Conservation (phyloP, 2,113 vertebrate genomes). For the Laticauda colubrina region DNA sequence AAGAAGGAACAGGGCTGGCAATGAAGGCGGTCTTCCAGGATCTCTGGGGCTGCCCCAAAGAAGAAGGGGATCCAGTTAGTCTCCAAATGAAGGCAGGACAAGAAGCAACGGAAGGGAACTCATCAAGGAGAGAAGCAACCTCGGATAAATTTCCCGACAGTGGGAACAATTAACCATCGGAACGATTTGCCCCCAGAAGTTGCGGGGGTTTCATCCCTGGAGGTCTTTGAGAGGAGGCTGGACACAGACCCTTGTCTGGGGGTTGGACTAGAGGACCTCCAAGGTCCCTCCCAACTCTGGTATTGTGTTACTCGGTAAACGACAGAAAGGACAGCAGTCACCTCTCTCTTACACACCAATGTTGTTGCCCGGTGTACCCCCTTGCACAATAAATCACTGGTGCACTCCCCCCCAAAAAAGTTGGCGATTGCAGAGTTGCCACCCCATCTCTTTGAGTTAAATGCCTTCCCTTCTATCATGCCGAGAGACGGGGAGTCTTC, state of each 20-base stretch:
- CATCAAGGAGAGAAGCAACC: background rate
- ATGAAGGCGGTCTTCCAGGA: accelerated
- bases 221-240: background rate
- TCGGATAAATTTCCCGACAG: background rate
- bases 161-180: background rate
- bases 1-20: accelerated
- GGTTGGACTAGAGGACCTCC: background rate
- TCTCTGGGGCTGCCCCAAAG: background rate
- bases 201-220: no score
- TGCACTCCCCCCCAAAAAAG: no score
- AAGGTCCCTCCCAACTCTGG: background rate
- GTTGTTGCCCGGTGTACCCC: background rate
- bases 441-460: background rate
- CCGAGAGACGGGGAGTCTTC: background rate
- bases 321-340: background rate
- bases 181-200: background rate
- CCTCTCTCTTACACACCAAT: background rate
- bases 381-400: background rate
- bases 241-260: no score
- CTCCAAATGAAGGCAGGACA: background rate
- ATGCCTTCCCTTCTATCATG: background rate
- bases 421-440: no score
- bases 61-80: background rate
- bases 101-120: background rate
- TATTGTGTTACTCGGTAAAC: background rate